Conservation (phyloP, 2,113 vertebrate species). For the Lasiurus borealis region DNA sequence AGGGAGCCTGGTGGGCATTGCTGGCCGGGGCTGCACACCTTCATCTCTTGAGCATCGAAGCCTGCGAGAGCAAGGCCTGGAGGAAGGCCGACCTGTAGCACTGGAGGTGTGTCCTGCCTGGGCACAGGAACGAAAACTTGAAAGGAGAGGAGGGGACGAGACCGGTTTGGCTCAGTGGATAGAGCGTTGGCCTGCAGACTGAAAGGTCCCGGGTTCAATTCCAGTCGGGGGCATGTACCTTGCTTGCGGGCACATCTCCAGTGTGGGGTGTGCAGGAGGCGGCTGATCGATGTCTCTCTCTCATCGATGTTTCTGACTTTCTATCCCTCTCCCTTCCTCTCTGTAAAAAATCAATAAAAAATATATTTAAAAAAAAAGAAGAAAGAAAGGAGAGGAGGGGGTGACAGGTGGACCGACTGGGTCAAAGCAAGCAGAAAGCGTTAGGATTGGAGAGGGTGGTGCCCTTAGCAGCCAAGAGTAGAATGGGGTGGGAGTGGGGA, state of each 20-base stretch:
- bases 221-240: too few relatives aligned
- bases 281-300: too few relatives aligned
- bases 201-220: too few relatives aligned
- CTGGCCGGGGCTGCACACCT: neutral
- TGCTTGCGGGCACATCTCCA: too few relatives aligned
- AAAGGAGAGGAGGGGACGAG: neutral
- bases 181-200: too few relatives aligned
- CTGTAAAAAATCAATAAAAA: too few relatives aligned
- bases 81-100: neutral
- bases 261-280: too few relatives aligned
- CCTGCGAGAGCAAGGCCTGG: fast-evolving
- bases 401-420: neutral
- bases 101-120: neutral
- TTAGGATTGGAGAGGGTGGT: fast-evolving
- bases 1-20: neutral
- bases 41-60: neutral
- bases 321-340: too few relatives aligned
- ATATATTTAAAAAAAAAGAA: too few relatives aligned
- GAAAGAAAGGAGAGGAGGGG: too few relatives aligned
- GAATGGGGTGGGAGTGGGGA: neutral
- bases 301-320: too few relatives aligned
- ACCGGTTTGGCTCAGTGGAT: too few relatives aligned
- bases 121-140: neutral
- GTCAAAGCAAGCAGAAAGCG: neutral
- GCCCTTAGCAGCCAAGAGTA: fast-evolving